phyloP scores from a whole-genome alignment of 2,888 invertebrate genomes.

The Stenoptilia bipunctidactyla region DNA sequence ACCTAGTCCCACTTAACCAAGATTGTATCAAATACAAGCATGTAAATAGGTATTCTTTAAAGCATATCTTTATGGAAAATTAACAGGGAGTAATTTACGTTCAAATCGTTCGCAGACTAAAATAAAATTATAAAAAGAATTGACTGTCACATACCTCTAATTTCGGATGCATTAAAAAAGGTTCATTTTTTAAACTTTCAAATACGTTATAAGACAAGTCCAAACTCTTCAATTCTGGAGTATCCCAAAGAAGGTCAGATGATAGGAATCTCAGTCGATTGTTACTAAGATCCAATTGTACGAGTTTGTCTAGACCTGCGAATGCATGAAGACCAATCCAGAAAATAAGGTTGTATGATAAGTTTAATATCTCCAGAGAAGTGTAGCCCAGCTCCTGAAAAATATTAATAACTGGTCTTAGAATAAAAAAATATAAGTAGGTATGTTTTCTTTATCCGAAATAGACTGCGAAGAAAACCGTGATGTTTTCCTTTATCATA shows the following conservation, averaged over 20 bases:
- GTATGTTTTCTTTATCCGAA: too few relatives aligned
- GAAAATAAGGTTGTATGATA: constrained; percentile 73
- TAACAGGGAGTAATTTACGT: too few relatives aligned
- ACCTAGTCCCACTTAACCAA: too few relatives aligned
- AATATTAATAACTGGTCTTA: neutral
- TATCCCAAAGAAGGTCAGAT: constrained; percentile 68
- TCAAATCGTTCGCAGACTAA: neutral
- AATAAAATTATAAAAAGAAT: neutral
- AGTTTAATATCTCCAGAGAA: constrained; percentile 55
- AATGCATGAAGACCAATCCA: constrained; percentile 75
- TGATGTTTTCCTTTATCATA: too few relatives aligned
- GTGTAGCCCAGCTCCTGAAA: constrained; percentile 62
- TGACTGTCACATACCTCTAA: constrained; percentile 43
- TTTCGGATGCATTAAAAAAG: constrained; percentile 66
- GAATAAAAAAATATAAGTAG: too few relatives aligned
- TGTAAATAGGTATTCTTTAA: neutral
- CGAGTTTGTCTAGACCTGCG: constrained; percentile 54
- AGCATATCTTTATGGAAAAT: too few relatives aligned
- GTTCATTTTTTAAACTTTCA: constrained; percentile 62
- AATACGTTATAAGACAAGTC: constrained; percentile 76
- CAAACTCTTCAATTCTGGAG: constrained; percentile 58
- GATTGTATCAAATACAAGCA: neutral
- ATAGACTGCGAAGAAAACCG: too few relatives aligned
- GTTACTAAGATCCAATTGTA: constrained; percentile 71
- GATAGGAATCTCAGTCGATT: constrained; percentile 72